Percentiles rank a stretch among this genome's conserved stretches.
Evolutionary conservation across 2,113 vertebrate species (phyloP).

Genomic region (human (Homo sapiens)): GRCh38 chr2:22525001-22525500

Average conservation of each 20-base stretch:
- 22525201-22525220: conserved; percentile 51
- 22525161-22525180: neutral
- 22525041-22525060: neutral
- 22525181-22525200: neutral
- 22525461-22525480: conserved; percentile 1
- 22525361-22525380: neutral
- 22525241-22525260: neutral
- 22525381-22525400: conserved; percentile 20
- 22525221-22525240: conserved; percentile 22
- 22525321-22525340: neutral
- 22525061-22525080: conserved; percentile 11
- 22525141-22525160: conserved; percentile 39
- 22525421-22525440: conserved; percentile 21
- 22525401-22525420: conserved; percentile 44
- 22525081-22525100: neutral
- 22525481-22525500: neutral
- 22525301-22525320: neutral
- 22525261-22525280: conserved; percentile 27
- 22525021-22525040: neutral
- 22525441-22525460: conserved; percentile 40
- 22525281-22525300: conserved; percentile 12
- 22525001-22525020: neutral
- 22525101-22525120: conserved; percentile 1
- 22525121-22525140: neutral
- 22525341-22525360: neutral